Base-by-base conservation (phyloP, 2,888 invertebrate genomes). In the Terebella lapidaria region DNA sequence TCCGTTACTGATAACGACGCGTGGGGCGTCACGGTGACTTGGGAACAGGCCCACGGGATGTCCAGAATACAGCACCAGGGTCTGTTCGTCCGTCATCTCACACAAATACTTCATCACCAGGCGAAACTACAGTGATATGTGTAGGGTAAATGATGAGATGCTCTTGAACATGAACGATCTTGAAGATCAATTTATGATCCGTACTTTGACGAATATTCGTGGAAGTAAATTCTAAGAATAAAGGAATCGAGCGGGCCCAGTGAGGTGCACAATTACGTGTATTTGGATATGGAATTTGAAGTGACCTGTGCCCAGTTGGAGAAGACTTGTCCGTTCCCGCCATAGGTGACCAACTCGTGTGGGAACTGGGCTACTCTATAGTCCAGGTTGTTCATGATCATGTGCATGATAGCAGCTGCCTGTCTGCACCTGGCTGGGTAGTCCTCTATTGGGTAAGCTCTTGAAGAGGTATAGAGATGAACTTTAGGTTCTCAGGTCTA, bases 371-470 rank as follows among this genome's bases (percentile, higher is more conserved):
- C 86, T 22, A 86, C 85, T 25, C 73, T 71, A 1, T 83, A 84
- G 72, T 87, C 86, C 68, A 86, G 77, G 72, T 87, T 87, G 73
- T 86, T 86, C 80, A 85, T 82, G 62, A 87, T 84, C 86, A 87
- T 86, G 56, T 84, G 82, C 81, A 86, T 85, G 28, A 86, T 83
- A 35, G 85, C 84, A 0, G 84, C 84, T 0, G 83, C 84, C 59
- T 83, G 80, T 15, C 69, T 61, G 47, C 75, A 76, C 60, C 76
- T 74, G 3, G 80, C 79, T 3, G 84, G 84, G 67, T 83, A 84
- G 4, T 81, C 74, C 4, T 78, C 72, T 18, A 85, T 76, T 1
- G 84, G 84, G 67, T 84, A 84, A 0, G 85, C 84, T 66, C 84
- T 84, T 61, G 18, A 30, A 2, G 26, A 18, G 35, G 10, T 18